These are phyloP conservation scores for Blennius ocellaris DNA, from an alignment of 2,113 vertebrate genomes.

Conservation along the genomic window DNA sequence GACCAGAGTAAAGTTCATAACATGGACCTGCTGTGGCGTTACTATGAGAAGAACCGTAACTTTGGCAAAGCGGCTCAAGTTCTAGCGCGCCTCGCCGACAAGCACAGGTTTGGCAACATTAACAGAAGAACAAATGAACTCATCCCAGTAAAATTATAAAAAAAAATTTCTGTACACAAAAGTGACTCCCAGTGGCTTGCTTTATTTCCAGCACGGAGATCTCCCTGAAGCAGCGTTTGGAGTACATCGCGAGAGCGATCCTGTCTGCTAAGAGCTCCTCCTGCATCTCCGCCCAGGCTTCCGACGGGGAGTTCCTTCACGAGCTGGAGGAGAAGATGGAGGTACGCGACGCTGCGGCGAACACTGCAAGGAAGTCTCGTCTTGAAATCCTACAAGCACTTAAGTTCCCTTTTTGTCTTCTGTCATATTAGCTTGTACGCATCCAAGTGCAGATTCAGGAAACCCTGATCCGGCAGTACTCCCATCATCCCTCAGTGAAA, in stretches of 20 bases:
- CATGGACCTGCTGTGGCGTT: conserved; percentile 97
- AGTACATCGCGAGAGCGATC: conserved; percentile 96
- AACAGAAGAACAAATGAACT: background rate
- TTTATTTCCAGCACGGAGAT: conserved; percentile 90
- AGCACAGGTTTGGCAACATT: conserved; percentile 88
- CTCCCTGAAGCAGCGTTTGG: conserved; percentile 93
- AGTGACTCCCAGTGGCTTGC: too few species aligned
- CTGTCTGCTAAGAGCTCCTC: conserved; percentile 97
- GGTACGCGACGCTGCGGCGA: conserved; percentile 73
- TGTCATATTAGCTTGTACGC: conserved; percentile 88
- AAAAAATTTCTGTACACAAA: too few species aligned
- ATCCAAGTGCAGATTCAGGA: conserved; percentile 98
- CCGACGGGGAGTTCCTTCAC: conserved; percentile 96
- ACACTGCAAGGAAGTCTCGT: background rate
- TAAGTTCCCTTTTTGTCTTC: background rate
- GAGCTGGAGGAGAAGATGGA: conserved; percentile 99
- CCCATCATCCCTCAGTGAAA: conserved; percentile 93
- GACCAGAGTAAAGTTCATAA: conserved; percentile 97
- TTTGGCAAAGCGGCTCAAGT: conserved; percentile 95
- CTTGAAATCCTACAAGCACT: background rate
- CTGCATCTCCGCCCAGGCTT: conserved; percentile 89
- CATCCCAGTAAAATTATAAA: too few species aligned
- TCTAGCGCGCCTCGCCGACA: conserved; percentile 92
- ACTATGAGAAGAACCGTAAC: conserved; percentile 95
- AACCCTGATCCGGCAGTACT: conserved; percentile 89